These are phyloP conservation scores for Drosophila infuscata DNA, from an alignment of 2,888 invertebrate genomes.

Conservation along the genomic window DNA sequence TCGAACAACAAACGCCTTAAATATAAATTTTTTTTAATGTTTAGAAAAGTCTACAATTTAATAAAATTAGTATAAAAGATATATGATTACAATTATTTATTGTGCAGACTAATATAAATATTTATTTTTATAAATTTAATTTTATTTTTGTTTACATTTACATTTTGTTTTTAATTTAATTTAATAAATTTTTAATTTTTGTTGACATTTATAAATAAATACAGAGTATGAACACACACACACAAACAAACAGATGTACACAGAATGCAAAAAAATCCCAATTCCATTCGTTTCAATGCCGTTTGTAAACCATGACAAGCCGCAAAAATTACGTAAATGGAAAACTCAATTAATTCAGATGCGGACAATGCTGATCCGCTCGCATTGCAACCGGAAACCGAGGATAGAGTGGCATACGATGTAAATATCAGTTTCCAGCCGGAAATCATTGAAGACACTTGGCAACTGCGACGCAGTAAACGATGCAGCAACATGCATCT, in stretches of 20 bases:
- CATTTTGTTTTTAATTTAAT: neutral
- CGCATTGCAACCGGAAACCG: slow-evolving; percentile 7
- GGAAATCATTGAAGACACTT: slow-evolving; percentile 5
- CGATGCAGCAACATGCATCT: neutral
- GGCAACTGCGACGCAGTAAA: slow-evolving; percentile 19
- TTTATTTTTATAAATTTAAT: neutral
- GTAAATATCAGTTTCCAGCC: neutral
- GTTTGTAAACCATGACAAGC: slow-evolving; percentile 17
- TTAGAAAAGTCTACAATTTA: neutral
- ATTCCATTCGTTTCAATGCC: slow-evolving; percentile 41
- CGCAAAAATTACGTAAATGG: slow-evolving; percentile 21
- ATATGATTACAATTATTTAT: neutral
- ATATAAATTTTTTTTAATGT: neutral
- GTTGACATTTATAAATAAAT: neutral
- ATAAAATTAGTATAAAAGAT: neutral
- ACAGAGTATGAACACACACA: neutral
- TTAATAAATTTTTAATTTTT: neutral
- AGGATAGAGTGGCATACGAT: neutral
- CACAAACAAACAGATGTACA: neutral
- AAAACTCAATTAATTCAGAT: neutral
- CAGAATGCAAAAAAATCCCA: slow-evolving; percentile 7
- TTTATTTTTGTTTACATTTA: neutral
- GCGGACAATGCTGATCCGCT: slow-evolving; percentile 11
- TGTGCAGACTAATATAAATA: neutral
- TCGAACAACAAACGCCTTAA: neutral